Base-by-base conservation (phyloP, 2,113 vertebrate genomes). In the Catharus fuscescens region DNA sequence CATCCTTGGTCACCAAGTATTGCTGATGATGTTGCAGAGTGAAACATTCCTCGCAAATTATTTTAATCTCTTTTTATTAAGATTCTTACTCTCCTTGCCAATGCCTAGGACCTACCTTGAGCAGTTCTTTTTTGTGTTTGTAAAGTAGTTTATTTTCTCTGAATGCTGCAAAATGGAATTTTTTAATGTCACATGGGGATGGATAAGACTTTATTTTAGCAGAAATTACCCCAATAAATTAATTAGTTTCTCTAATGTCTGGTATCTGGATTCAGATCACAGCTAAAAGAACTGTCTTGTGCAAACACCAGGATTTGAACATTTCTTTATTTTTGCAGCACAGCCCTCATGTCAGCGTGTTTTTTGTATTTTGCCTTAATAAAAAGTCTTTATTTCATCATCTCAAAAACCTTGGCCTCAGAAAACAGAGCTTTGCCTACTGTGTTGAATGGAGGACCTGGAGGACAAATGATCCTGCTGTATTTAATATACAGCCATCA, bases 401-500 rank as follows among this genome's bases (percentile, higher is more conserved):
- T 73, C 28, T 59, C 53, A 87, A 42, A 34, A 34, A 13, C 40
- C 94, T 64, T 77, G n/a, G 25, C 71, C 59, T 80, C 64, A 73
- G 83, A 83, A 88, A 90, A 72, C 4, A 40, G 50, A 86, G 28
- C 38, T 89, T 76, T 48, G 15, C 67, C 60, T 60, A 5, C 71
- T 79, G 32, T 52, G 18, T 62, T 91, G 88, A 91, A 73, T 48
- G 74, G 45, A 76, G n/a, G 38, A 69, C 28, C 57, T 81, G 61
- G 50, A 92, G 88, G 47, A 88, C 47, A 84, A 82, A 67, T 50
- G 45, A 42, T 84, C 26, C 28, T 87, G 28, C 69, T 77, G 87
- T 88, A 86, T 92, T 92, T 93, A 91, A 70, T 74, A 77, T 29
- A 48, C 42, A 83, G 65, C 69, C 86, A 65, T 83, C 82, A 82